Evolutionary conservation across 2,888 invertebrate species (phyloP), one percentile per base, ranked within the genome.

Genomic region (Onthophagus sagittarius): DNA sequence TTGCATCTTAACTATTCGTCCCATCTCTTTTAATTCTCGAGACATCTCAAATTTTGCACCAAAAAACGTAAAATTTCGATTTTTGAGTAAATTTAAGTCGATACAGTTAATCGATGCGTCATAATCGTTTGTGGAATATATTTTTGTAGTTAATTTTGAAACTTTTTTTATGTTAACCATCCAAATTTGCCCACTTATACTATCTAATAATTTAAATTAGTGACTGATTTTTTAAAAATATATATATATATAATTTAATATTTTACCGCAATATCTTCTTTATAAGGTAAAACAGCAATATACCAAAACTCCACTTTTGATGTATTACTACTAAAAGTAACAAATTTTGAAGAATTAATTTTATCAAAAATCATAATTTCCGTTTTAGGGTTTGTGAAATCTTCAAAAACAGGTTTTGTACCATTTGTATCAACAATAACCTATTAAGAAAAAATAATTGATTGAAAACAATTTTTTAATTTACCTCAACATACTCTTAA

Each of bases 201-300:
- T n/a, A n/a, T n/a, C n/a, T n/a, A n/a, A n/a, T n/a, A n/a, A n/a
- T n/a, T n/a, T n/a, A n/a, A n/a, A n/a, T n/a, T n/a, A n/a, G n/a
- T n/a, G n/a, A n/a, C n/a, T n/a, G n/a, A n/a, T n/a, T n/a, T n/a
- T n/a, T n/a, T n/a, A n/a, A n/a, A n/a, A n/a, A n/a, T 63, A 4
- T 63, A 6, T 14, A 63, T 6, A 15, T 63, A 15, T 11, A 2
- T 63, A 15, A 15, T 14, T 15, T 15, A 63, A 63, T 67, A 31
- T 11, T 23, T 67, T 23, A 67, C 67, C 13, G n/a, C 31, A 31
- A 67, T 32, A 67, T 67, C 67, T 67, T 67, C 67, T n/a, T 67
- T 23, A 23, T 31, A 67, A 0, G 67, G 67, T 67, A 67, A 67
- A 23, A 67, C 23, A n/a, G 67, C 67, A 23, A 67, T 67, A n/a